phyloP scores from a whole-genome alignment of 53 echinoderm and acorn worm species.

The Temnopleurus reevesii region DNA sequence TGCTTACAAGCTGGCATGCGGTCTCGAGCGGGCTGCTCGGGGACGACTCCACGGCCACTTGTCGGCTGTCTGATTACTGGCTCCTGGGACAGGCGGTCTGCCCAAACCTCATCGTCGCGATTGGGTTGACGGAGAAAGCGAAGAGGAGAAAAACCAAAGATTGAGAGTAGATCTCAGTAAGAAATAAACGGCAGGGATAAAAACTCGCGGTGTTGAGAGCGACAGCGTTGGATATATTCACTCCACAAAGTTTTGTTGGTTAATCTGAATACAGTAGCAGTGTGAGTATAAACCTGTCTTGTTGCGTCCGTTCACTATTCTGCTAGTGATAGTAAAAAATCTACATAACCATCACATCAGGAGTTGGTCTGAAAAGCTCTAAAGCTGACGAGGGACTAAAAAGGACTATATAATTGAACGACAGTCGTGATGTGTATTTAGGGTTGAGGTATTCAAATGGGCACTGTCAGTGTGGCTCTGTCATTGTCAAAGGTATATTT shows the following conservation, averaged over 20 bases:
- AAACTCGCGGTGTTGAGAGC: constrained; percentile 48
- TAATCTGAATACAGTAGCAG: constrained; percentile 53
- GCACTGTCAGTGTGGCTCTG: constrained; percentile 44
- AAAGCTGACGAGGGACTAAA: constrained; percentile 17
- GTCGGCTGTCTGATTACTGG: constrained; percentile 59
- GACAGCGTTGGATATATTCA: constrained; percentile 34
- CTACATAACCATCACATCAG: constrained; percentile 13
- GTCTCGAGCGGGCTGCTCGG: constrained; percentile 60
- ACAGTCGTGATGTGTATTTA: constrained; percentile 18
- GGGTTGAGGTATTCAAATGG: constrained; percentile 34
- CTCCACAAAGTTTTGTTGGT: constrained; percentile 40
- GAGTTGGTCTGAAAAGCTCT: not conserved
- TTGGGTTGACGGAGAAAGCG: constrained; percentile 9
- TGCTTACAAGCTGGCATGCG: constrained; percentile 54
- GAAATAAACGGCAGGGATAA: constrained; percentile 30
- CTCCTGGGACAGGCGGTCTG: constrained; percentile 59
- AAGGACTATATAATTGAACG: constrained; percentile 44
- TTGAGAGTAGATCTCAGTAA: not conserved
- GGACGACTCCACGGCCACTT: constrained; percentile 56
- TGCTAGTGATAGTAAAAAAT: constrained; percentile 30
- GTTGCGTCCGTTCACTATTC: not conserved
- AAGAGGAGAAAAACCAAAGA: not conserved
- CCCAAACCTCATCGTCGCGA: constrained; percentile 15
- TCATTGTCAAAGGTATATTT: constrained; percentile 48
- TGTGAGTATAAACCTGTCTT: constrained; percentile 14